Base-by-base conservation (phyloP, 2,797 vertebrate genomes). In the Xyrichtys novacula region DNA sequence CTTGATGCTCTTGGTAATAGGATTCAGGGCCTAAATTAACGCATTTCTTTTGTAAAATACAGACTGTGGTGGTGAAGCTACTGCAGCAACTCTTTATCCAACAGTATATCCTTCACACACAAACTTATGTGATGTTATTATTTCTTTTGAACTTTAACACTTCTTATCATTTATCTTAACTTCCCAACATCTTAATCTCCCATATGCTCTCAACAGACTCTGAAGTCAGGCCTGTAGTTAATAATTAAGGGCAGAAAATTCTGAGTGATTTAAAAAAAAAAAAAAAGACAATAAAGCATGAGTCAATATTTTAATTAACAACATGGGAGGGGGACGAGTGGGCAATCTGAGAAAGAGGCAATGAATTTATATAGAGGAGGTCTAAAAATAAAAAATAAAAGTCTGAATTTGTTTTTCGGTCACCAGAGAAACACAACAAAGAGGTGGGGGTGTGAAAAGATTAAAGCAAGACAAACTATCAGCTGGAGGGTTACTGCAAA, bases 301-400 rank as follows among this genome's bases (percentile, higher is more conserved):
- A 68, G 1, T 54, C 22, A 55, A 5, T 26, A 47, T 74, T 42
- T 66, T 50, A 44, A n/a, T 58, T 34, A 47, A 23, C 52, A 25
- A 22, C 46, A 34, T 9, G 17, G 29, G 9, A 46, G 19, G 4
- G 19, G 19, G 50, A 17, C 32, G 5, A 34, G 5, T 14, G 2
- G 7, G 9, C 36, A 36, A 22, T 48, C 9, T 34, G 1, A 36
- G 28, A 68, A 14, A 42, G 28, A 55, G n/a, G 38, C 16, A 57
- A 22, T 17, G 17, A 23, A 43, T 2, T 15, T 3, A 58, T 5
- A 9, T 5, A 44, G 20, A 14, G 9, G n/a, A 39, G 50, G 36
- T 55, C 23, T 52, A 16, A 23, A 42, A 25, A n/a, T n/a, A n/a
- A n/a, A n/a, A n/a, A n/a, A n/a, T n/a, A 25, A 23, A 8, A 46